phyloP scores from a whole-genome alignment of 2,888 invertebrate species.

The Willowsia nigromaculata region DNA sequence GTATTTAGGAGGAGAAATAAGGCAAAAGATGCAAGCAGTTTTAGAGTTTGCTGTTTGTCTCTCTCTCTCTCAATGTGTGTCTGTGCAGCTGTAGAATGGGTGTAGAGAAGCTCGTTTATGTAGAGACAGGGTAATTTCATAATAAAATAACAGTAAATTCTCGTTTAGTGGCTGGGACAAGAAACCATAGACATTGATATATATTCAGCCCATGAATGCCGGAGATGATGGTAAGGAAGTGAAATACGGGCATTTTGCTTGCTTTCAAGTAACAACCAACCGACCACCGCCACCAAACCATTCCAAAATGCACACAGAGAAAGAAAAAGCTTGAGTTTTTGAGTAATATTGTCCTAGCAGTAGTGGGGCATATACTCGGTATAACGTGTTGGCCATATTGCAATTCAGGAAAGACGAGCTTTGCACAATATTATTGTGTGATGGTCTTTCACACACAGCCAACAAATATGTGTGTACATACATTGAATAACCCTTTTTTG shows the following conservation, averaged over 20 bases:
- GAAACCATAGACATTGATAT: slow-evolving; percentile 74
- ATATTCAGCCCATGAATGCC: slow-evolving; percentile 72
- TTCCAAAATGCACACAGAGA: not conserved
- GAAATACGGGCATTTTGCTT: slow-evolving; percentile 66
- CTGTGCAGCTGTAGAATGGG: not conserved
- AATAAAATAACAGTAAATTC: slow-evolving; percentile 74
- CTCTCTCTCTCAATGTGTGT: not conserved
- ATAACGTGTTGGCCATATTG: slow-evolving; percentile 21
- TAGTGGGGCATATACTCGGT: not conserved
- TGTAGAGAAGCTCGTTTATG: slow-evolving; percentile 52
- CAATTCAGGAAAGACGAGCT: not conserved
- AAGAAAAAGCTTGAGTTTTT: not conserved
- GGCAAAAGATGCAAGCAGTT: not conserved
- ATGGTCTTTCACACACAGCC: not conserved
- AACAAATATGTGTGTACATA: not conserved
- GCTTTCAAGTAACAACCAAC: not conserved
- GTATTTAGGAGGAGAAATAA: not conserved
- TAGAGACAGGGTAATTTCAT: slow-evolving; percentile 72
- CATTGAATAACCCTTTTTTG: not conserved
- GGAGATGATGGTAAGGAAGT: slow-evolving; percentile 69
- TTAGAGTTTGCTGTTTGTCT: not conserved
- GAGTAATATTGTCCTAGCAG: not conserved
- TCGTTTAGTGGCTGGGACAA: slow-evolving; percentile 74
- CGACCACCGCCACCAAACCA: not conserved
- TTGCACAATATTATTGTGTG: not conserved